Evolutionary conservation across 1,140 invertebrate species (phyloP).

Genomic region (Argopecten irradians): DNA sequence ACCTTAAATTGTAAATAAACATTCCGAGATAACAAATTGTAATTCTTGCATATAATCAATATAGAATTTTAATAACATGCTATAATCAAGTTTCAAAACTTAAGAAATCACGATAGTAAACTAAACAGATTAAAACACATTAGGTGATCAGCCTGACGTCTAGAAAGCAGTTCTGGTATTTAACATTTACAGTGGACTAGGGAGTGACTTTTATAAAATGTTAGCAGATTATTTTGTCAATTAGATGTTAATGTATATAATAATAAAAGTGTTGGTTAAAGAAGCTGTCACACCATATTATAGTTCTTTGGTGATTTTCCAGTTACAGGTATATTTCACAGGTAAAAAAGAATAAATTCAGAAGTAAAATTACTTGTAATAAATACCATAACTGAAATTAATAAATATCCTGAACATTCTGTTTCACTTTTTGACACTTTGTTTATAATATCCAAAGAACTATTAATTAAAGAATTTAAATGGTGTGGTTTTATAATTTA

Average conservation of each 20-base stretch:
- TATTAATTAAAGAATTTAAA: not conserved
- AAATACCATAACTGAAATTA: not conserved
- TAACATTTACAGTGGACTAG: not conserved
- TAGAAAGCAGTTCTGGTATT: not conserved
- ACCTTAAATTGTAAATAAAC: not conserved
- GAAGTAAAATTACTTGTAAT: not conserved
- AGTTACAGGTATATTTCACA: not conserved
- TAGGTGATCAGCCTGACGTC: not conserved
- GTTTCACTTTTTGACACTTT: not conserved
- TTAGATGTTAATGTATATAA: not conserved
- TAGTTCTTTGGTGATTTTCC: not conserved
- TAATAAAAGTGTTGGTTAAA: not conserved
- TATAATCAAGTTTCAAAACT: not conserved
- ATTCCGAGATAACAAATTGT: not conserved
- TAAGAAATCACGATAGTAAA: not conserved
- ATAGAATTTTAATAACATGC: not conserved
- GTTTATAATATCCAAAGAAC: not conserved
- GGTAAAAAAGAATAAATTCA: not conserved
- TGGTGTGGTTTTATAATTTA: slow-evolving; percentile 1
- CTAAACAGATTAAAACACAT: not conserved
- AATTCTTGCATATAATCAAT: not conserved
- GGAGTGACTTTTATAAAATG: not conserved
- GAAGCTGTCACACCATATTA: not conserved
- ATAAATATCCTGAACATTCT: not conserved
- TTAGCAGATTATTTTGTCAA: not conserved